Percentiles rank a stretch among this genome's conserved stretches.
These are phyloP conservation scores for Orientallactaga bullata DNA, from an alignment of 2,113 vertebrate genomes.

Conservation along the genomic window DNA sequence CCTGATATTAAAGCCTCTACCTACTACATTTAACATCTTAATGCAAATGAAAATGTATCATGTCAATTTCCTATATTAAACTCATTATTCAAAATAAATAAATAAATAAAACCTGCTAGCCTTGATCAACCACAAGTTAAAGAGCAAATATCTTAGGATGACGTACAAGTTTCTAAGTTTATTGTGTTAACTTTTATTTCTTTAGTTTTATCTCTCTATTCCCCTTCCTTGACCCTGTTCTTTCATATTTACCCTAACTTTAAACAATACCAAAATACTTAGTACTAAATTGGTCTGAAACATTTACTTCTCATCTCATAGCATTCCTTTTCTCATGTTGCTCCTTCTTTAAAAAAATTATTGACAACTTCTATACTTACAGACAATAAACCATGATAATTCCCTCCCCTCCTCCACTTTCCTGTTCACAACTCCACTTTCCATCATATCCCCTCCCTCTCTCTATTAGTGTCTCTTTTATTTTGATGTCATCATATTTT, in stretches of 20 bases:
- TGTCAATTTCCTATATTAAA: constrained; percentile 34
- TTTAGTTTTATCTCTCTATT: constrained; percentile 32
- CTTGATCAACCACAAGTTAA: constrained; percentile 28
- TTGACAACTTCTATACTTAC: too few species aligned
- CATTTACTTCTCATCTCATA: too few species aligned
- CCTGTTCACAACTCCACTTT: not conserved
- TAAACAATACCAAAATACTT: too few species aligned
- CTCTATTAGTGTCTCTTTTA: too few species aligned
- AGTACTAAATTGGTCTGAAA: too few species aligned
- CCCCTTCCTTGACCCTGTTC: not conserved
- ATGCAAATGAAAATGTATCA: constrained; percentile 41
- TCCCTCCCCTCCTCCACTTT: too few species aligned
- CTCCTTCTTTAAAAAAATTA: too few species aligned
- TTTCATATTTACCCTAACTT: constrained; percentile 35
- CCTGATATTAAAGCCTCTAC: not conserved
- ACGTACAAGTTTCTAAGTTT: constrained; percentile 13
- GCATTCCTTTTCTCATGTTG: too few species aligned
- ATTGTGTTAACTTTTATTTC: not conserved
- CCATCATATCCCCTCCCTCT: too few species aligned
- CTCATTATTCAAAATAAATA: not conserved
- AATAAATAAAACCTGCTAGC: too few species aligned
- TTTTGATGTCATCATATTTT: not conserved
- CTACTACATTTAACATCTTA: not conserved
- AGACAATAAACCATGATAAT: too few species aligned
- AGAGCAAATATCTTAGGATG: not conserved